Evolutionary conservation across 2,888 invertebrate genomes (phyloP).

Genomic region (Xylophagus ater): DNA sequence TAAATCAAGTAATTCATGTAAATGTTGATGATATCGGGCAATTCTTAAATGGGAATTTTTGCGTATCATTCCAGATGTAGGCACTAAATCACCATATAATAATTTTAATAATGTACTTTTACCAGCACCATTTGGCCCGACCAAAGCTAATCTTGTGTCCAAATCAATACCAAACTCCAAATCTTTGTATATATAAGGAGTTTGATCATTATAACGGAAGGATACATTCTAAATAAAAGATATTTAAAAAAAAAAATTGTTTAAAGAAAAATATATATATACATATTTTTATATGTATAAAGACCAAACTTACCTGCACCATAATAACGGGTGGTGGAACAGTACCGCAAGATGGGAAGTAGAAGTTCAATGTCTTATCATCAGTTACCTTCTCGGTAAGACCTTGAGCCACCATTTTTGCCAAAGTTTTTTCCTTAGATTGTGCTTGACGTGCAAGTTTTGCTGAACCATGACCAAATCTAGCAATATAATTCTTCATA

Average conservation of each 20-base stretch:
- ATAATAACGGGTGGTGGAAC: conserved; percentile 99
- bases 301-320: conserved; percentile 60
- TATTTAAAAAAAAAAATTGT: conserved; percentile 7
- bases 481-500: conserved; percentile 99
- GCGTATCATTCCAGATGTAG: conserved; percentile 92
- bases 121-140: conserved; percentile 97
- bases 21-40: conserved; percentile 96
- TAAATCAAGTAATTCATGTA: conserved; percentile 90
- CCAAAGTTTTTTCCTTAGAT: conserved; percentile 97
- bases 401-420: conserved; percentile 98
- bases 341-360: conserved; percentile 89
- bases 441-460: conserved; percentile 98
- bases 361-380: conserved; percentile 89
- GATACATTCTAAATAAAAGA: conserved; percentile 64
- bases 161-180: conserved; percentile 98
- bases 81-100: conserved; percentile 88
- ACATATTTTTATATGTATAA: conserved; percentile 12
- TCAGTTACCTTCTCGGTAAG: conserved; percentile 87
- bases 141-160: conserved; percentile 88
- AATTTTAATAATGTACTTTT: conserved; percentile 96
- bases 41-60: conserved; percentile 96
- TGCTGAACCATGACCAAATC: conserved; percentile 98
- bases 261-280: conserved; percentile 1
- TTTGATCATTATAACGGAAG: conserved; percentile 78
- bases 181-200: conserved; percentile 91